Conservation (phyloP, 2,113 vertebrate genomes). For the Spheniscus mendiculus region DNA sequence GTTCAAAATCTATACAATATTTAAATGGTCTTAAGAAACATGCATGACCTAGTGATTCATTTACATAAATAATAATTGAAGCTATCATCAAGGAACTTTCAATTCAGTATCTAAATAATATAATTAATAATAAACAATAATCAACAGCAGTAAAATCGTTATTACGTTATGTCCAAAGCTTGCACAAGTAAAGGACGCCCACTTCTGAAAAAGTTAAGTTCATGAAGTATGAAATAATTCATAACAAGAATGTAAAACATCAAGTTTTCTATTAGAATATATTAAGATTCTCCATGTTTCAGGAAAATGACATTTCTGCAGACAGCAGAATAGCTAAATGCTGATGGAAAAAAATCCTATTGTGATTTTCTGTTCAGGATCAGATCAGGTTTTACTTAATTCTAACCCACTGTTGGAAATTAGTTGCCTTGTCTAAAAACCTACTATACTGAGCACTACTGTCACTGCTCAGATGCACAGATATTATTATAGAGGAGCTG, state of each 20-base stretch:
- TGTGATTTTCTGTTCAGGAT: background rate
- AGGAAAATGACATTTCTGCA: background rate
- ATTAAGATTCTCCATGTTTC: background rate
- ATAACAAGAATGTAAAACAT: background rate
- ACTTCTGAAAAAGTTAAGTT: background rate
- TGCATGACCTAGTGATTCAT: background rate
- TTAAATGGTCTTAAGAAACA: background rate
- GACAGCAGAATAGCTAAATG: background rate
- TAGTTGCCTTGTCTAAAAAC: background rate
- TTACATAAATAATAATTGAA: background rate
- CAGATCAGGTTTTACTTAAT: too few species aligned
- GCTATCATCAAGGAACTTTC: background rate
- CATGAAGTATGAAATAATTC: background rate
- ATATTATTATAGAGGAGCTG: background rate
- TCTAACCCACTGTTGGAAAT: background rate
- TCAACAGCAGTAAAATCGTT: background rate
- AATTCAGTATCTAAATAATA: background rate
- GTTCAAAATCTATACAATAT: background rate
- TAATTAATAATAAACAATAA: background rate
- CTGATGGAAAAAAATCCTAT: background rate
- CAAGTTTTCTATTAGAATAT: background rate
- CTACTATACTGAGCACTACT: background rate
- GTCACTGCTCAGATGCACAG: background rate
- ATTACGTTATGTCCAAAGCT: background rate
- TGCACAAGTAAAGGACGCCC: background rate